These are phyloP conservation scores for Pandemis heparana DNA, from an alignment of 2,888 invertebrate species.

Conservation along the genomic window DNA sequence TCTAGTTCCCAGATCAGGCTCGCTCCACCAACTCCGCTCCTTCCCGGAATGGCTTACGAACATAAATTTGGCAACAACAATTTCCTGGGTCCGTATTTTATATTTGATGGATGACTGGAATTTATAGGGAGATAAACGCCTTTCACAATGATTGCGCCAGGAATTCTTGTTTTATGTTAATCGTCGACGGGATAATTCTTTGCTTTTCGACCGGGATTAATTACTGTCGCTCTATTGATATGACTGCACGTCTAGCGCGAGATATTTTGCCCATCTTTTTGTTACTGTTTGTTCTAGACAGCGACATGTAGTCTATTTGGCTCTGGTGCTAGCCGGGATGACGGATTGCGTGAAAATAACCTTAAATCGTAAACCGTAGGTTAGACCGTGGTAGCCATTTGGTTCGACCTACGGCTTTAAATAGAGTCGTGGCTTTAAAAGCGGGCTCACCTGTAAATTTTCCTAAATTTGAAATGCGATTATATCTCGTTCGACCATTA, in stretches of 20 bases:
- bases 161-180: slow-evolving; percentile 17
- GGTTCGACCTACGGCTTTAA: no score
- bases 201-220: neutral
- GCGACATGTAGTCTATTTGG: no score
- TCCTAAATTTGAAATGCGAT: no score
- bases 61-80: slow-evolving; percentile 56
- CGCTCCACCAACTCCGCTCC: slow-evolving; percentile 10
- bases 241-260: neutral
- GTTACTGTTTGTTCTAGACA: no score
- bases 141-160: slow-evolving; percentile 43
- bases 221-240: neutral
- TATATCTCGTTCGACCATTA: no score
- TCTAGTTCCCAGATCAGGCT: slow-evolving; percentile 6
- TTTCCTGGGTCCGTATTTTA: slow-evolving; percentile 55
- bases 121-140: slow-evolving; percentile 54
- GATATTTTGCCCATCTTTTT: no score
- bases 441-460: no score
- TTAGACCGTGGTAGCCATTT: no score
- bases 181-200: neutral
- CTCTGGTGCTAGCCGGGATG: no score
- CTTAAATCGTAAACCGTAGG: no score
- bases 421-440: no score
- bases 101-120: slow-evolving; percentile 54
- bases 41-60: slow-evolving; percentile 36
- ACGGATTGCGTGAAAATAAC: no score